Conservation (phyloP, 2,888 invertebrate genomes). For the Drosophila pseudotalamancana region DNA sequence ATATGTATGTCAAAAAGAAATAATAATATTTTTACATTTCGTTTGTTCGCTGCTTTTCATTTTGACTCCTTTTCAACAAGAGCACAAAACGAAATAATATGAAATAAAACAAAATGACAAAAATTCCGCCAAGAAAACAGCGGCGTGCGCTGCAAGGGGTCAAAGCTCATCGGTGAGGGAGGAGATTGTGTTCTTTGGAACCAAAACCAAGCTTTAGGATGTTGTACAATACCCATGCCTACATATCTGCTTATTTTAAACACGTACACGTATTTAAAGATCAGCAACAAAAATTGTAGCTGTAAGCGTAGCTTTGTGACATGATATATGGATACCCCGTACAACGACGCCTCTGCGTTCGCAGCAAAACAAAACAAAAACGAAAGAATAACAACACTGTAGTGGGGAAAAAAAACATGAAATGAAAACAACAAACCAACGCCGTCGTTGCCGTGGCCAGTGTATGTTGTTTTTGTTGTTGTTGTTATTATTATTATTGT, state of each 20-base stretch:
- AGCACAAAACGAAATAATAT: conserved; percentile 59
- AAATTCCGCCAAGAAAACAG: conserved; percentile 50
- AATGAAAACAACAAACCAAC: conserved; percentile 59
- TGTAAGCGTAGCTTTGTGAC: conserved; percentile 24
- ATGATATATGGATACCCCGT: conserved; percentile 18
- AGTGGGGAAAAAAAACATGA: conserved; percentile 58
- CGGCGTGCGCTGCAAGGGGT: conserved; percentile 29
- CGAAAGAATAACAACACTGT: conserved; percentile 58
- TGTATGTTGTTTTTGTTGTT: conserved; percentile 21
- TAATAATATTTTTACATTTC: conserved; percentile 75
- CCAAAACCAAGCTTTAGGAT: conserved; percentile 21
- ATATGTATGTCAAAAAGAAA: conserved; percentile 19
- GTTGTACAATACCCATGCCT: not conserved
- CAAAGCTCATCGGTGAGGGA: not conserved
- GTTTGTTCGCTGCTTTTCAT: conserved; percentile 69
- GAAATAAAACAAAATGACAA: conserved; percentile 65
- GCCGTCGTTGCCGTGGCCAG: conserved; percentile 26
- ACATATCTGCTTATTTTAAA: not conserved
- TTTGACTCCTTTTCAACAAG: conserved; percentile 75
- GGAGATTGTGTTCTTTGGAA: not conserved
- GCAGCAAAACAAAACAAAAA: conserved; percentile 54
- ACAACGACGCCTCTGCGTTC: conserved; percentile 43
- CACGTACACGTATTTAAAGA: not conserved
- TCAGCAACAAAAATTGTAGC: conserved; percentile 13
- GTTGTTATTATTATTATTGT: conserved; percentile 46